Evolutionary conservation across 1,140 invertebrate species (phyloP).

Genomic region (Drosophila watanabei): DNA sequence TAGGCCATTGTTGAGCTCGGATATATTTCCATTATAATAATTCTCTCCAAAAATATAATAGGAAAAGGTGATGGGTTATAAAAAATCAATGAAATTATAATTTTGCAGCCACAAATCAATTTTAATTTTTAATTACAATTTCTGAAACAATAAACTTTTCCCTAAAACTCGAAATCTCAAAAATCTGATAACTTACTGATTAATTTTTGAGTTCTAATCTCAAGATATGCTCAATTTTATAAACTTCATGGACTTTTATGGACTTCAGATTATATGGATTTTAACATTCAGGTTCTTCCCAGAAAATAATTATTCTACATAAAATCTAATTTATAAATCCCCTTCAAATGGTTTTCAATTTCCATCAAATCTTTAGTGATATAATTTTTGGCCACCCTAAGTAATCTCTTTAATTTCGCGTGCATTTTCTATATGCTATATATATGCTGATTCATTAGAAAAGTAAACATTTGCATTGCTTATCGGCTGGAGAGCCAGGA

Average conservation of each 20-base stretch:
- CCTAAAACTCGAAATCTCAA: not conserved
- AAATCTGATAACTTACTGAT: not conserved
- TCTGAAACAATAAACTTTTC: not conserved
- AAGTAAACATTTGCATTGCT: constrained; percentile 28
- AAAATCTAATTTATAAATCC: not conserved
- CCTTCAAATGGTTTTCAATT: not conserved
- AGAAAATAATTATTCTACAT: not conserved
- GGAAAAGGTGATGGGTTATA: too few relatives aligned
- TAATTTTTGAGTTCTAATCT: not conserved
- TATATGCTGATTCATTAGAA: constrained; percentile 17
- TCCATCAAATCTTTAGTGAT: too few relatives aligned
- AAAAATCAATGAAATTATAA: not conserved
- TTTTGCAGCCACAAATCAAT: not conserved
- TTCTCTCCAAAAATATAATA: not conserved
- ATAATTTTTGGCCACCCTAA: not conserved
- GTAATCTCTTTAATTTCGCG: not conserved
- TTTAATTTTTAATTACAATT: not conserved
- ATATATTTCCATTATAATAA: not conserved
- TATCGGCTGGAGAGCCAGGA: constrained; percentile 6
- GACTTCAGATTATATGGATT: not conserved
- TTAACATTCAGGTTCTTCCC: not conserved
- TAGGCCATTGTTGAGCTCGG: too few relatives aligned
- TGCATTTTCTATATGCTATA: not conserved
- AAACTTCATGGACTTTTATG: too few relatives aligned
- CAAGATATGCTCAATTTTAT: not conserved